Conservation (phyloP, 1,140 invertebrate species). For the Drosophila melanica region DNA sequence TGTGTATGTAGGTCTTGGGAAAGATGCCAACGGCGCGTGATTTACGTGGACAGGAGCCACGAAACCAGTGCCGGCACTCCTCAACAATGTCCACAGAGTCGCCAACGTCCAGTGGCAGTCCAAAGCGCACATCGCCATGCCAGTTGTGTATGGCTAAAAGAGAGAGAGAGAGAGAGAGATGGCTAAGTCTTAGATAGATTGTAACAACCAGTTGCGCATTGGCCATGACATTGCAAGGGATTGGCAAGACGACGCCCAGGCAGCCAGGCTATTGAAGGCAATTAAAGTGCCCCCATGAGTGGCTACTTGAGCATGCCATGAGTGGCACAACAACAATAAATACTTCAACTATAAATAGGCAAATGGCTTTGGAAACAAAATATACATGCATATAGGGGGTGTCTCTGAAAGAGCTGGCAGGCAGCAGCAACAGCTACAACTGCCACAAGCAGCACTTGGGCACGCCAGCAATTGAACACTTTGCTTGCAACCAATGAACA, state of each 20-base stretch:
- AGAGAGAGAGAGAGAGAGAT: conserved; percentile 5
- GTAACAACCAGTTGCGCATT: conserved; percentile 68
- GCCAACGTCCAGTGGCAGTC: conserved; percentile 93
- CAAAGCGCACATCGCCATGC: conserved; percentile 92
- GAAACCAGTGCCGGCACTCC: conserved; percentile 94
- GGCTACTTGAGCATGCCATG: conserved; percentile 77
- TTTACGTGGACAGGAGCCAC: conserved; percentile 91
- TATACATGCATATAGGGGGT: conserved; percentile 42
- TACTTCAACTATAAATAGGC: conserved; percentile 82
- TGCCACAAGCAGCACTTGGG: conserved; percentile 50
- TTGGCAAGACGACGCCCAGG: conserved; percentile 2
- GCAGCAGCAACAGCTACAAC: conserved; percentile 33
- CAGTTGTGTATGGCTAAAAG: conserved; percentile 94
- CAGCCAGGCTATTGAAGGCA: conserved; percentile 40
- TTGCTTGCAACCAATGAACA: conserved; percentile 48
- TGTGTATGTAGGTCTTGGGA: conserved; percentile 90
- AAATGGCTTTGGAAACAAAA: conserved; percentile 77
- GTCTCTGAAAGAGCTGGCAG: conserved; percentile 23
- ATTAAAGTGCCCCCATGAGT: conserved; percentile 73
- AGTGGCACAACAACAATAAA: conserved; percentile 80
- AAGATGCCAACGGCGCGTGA: conserved; percentile 93
- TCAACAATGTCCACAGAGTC: conserved; percentile 96
- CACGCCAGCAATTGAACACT: conserved; percentile 68
- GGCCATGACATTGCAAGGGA: conserved; percentile 67
- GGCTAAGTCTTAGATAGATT: neutral